Percentiles rank a stretch among this genome's conserved stretches.
Conservation (phyloP, 2,888 invertebrate genomes). For the Calliscelio sp. region DNA sequence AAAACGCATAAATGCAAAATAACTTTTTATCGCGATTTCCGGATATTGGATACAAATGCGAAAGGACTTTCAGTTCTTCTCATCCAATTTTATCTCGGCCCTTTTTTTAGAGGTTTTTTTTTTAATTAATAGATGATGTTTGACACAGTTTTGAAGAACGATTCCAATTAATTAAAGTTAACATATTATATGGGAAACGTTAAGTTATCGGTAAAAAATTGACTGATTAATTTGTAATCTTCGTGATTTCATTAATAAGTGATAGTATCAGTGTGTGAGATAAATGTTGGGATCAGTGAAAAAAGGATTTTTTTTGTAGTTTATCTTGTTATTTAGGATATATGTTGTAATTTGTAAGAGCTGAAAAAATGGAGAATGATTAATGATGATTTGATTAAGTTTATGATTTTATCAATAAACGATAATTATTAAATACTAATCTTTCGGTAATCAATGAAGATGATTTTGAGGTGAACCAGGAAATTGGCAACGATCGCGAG, state of each 20-base stretch:
- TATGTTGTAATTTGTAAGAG: neutral
- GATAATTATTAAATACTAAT: slow-evolving; percentile 1
- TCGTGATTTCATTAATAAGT: neutral
- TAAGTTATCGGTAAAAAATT: neutral
- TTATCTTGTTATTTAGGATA: neutral
- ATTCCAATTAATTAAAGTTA: no score
- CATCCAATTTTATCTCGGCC: neutral
- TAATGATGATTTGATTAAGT: neutral
- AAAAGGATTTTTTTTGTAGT: no score
- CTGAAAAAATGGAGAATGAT: neutral
- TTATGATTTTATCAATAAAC: slow-evolving; percentile 5
- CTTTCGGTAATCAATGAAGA: slow-evolving; percentile 4
- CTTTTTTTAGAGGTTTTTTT: neutral
- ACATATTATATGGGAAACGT: no score
- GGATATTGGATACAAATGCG: slow-evolving; percentile 17
- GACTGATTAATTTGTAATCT: neutral
- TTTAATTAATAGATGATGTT: no score
- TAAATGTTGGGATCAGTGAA: no score
- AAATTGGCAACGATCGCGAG: slow-evolving; percentile 13
- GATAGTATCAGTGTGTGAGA: neutral
- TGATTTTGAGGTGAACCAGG: slow-evolving; percentile 1
- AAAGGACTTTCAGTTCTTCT: neutral
- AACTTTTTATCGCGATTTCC: slow-evolving; percentile 24
- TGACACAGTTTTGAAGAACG: no score
- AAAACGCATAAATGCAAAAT: slow-evolving; percentile 49